These are phyloP conservation scores for Turritopsis rubra DNA, from an alignment of 30 jellyfish, hydroid and myxozoan species.

Conservation along the genomic window DNA sequence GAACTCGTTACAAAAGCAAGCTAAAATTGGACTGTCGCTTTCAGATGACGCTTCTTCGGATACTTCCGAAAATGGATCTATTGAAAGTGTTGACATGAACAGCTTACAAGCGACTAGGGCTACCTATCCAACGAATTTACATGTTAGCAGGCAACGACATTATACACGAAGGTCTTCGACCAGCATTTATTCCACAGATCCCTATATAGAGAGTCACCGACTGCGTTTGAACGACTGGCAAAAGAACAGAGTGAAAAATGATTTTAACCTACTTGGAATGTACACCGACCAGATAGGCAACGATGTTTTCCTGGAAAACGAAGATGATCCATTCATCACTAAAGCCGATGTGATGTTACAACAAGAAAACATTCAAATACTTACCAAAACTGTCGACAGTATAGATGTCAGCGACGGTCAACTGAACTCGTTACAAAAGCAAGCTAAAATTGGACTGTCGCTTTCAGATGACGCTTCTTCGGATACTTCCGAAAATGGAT, in stretches of 20 bases:
- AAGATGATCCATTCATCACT: too few relatives aligned
- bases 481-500: not conserved
- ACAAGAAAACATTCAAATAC: not conserved
- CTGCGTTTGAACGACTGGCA: constrained; percentile 2
- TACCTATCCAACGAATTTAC: not conserved
- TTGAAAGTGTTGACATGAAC: not conserved
- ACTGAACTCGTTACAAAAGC: not conserved
- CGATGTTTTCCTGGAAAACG: too few relatives aligned
- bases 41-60: not conserved
- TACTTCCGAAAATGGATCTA: not conserved
- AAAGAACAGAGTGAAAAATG: not conserved
- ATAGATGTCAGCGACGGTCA: not conserved
- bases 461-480: not conserved
- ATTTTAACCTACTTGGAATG: too few relatives aligned
- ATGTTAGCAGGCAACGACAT: not conserved
- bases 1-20: not conserved
- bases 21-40: not conserved
- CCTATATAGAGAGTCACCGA: constrained; percentile 10
- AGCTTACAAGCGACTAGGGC: not conserved
- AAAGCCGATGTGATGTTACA: too few relatives aligned
- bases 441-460: not conserved
- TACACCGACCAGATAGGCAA: too few relatives aligned
- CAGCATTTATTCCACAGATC: not conserved
- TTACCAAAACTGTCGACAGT: not conserved
- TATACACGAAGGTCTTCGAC: not conserved